phyloP scores from a whole-genome alignment of 2,797 vertebrate genomes.

The Mastacembelus armatus region DNA sequence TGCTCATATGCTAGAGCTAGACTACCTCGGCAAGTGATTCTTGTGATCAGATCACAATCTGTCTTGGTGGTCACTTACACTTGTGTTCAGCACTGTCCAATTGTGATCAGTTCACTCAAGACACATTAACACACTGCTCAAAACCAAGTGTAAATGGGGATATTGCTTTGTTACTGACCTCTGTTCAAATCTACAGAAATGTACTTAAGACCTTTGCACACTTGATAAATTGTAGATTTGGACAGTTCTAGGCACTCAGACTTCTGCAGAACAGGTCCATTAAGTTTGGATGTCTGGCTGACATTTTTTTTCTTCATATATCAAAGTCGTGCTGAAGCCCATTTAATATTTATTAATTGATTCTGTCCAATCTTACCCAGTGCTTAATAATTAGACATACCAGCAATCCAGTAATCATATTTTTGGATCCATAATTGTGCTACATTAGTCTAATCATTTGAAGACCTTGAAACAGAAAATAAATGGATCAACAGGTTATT shows the following conservation, averaged over 20 bases:
- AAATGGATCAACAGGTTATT: not conserved
- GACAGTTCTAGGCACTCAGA: not conserved
- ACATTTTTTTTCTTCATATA: not conserved
- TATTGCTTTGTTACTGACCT: not conserved
- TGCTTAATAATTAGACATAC: conserved; percentile 1
- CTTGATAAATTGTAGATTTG: not conserved
- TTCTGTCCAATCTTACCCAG: not conserved
- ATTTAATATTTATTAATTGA: not conserved
- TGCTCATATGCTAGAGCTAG: too few relatives aligned
- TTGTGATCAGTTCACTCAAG: too few relatives aligned
- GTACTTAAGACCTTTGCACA: not conserved
- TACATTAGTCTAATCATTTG: not conserved
- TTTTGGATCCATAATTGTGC: conserved; percentile 3
- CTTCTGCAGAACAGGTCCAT: not conserved
- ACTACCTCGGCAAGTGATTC: too few relatives aligned
- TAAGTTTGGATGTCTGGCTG: not conserved
- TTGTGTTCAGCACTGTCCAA: too few relatives aligned
- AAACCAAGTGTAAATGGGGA: too few relatives aligned
- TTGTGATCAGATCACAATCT: too few relatives aligned
- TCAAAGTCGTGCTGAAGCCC: not conserved
- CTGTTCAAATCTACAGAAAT: not conserved
- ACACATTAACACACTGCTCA: too few relatives aligned
- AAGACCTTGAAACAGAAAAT: not conserved
- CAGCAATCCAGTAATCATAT: too few relatives aligned
- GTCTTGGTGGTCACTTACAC: too few relatives aligned